These are phyloP conservation scores for Ctenodactylus gundi DNA, from an alignment of 2,113 vertebrate genomes.

Conservation along the genomic window DNA sequence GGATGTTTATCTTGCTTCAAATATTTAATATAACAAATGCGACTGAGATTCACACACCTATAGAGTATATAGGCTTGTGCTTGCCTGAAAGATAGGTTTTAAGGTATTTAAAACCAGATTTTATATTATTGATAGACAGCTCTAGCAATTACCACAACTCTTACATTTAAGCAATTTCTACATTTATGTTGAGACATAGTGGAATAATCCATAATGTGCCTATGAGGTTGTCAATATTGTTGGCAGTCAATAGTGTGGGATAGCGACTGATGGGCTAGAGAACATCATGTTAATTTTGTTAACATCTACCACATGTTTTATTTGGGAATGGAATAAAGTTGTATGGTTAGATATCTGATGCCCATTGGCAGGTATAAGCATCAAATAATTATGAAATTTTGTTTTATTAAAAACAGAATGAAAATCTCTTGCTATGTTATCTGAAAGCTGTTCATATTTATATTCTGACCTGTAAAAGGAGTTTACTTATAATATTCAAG, in stretches of 20 bases:
- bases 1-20: background rate
- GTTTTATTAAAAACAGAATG: background rate
- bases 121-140: background rate
- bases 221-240: background rate
- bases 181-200: background rate
- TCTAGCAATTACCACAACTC: background rate
- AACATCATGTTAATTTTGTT: background rate
- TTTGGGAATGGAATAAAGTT: background rate
- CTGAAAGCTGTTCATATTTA: background rate
- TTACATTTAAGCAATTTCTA: background rate
- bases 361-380: background rate
- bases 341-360: background rate
- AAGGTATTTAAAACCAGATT: slow-evolving; percentile 14
- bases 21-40: background rate
- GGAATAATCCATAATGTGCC: background rate
- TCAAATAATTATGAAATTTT: background rate
- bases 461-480: background rate
- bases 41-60: background rate
- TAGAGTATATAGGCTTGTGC: background rate
- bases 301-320: background rate
- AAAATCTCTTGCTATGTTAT: background rate
- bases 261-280: background rate
- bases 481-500: background rate
- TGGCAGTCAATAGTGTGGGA: background rate
- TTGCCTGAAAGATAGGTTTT: background rate